Evolutionary conservation across 2,797 vertebrate genomes (phyloP).

Genomic region (Dallia pectoralis): DNA sequence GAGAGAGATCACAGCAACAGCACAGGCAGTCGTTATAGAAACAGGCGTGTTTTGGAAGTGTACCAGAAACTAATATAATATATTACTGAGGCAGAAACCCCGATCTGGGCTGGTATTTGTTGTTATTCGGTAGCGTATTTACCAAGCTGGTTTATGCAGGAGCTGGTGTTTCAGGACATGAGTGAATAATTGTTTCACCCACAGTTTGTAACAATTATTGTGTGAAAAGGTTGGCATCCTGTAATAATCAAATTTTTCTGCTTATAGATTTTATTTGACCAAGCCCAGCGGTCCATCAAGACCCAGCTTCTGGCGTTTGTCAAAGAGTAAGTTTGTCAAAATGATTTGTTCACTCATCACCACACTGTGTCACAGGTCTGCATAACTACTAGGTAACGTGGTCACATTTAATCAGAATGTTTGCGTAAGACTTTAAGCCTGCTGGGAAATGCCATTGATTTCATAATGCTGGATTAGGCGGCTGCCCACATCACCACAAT

Average conservation of each 20-base stretch:
- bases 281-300: conserved; percentile 97
- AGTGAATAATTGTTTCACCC: conserved; percentile 11
- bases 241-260: conserved; percentile 32
- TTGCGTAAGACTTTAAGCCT: conserved; percentile 33
- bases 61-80: conserved; percentile 23
- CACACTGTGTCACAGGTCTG: conserved; percentile 10
- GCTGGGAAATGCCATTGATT: conserved; percentile 37
- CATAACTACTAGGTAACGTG: conserved; percentile 5
- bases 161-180: conserved; percentile 38
- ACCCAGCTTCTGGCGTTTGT: conserved; percentile 95
- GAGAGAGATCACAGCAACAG: conserved; percentile 28
- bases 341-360: neutral
- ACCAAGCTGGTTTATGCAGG: conserved; percentile 27
- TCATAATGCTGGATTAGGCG: conserved; percentile 28
- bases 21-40: conserved; percentile 26
- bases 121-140: neutral
- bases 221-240: conserved; percentile 2
- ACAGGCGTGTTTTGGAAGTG: conserved; percentile 17
- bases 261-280: conserved; percentile 94
- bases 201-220: neutral
- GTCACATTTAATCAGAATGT: conserved; percentile 18
- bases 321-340: conserved; percentile 88
- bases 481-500: conserved; percentile 40
- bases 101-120: too few relatives aligned
- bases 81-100: conserved; percentile 35